Percentiles rank a stretch among this genome's conserved stretches.
Evolutionary conservation across 1,140 invertebrate genomes (phyloP).

Genomic region (Mamestra configurata): DNA sequence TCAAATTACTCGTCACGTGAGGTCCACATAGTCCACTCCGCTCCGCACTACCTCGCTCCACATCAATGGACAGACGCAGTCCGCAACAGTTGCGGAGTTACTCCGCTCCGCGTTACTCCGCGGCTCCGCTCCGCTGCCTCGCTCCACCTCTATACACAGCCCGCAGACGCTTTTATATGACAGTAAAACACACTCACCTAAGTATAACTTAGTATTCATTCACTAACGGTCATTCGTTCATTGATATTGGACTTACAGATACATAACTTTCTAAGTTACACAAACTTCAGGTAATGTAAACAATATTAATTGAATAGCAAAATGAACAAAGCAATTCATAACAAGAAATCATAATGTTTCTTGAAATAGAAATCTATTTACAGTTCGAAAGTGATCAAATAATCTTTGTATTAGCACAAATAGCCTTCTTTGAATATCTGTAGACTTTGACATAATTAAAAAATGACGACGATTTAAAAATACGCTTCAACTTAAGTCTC

Average conservation of each 20-base stretch:
- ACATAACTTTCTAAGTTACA: not conserved
- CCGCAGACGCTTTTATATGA: too few species aligned
- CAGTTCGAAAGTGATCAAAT: not conserved
- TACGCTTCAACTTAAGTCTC: not conserved
- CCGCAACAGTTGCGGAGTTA: too few species aligned
- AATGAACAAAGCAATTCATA: conserved; percentile 3
- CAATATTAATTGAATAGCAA: not conserved
- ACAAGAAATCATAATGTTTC: not conserved
- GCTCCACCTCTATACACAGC: too few species aligned
- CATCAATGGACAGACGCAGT: too few species aligned
- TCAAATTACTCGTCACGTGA: too few species aligned
- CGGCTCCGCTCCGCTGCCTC: too few species aligned
- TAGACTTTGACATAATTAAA: not conserved
- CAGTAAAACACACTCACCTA: too few species aligned
- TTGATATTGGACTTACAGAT: not conserved
- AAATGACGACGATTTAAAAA: not conserved
- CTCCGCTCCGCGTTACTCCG: too few species aligned
- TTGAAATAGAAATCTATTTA: not conserved
- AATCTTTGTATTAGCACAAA: not conserved
- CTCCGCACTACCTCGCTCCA: too few species aligned
- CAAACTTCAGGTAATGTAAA: not conserved
- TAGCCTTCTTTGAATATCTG: not conserved
- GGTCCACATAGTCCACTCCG: too few species aligned
- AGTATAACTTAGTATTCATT: not conserved
- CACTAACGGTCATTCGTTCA: not conserved